These are phyloP conservation scores for Xiphorhynchus elegans DNA, from an alignment of 2,113 vertebrate species.

Conservation along the genomic window DNA sequence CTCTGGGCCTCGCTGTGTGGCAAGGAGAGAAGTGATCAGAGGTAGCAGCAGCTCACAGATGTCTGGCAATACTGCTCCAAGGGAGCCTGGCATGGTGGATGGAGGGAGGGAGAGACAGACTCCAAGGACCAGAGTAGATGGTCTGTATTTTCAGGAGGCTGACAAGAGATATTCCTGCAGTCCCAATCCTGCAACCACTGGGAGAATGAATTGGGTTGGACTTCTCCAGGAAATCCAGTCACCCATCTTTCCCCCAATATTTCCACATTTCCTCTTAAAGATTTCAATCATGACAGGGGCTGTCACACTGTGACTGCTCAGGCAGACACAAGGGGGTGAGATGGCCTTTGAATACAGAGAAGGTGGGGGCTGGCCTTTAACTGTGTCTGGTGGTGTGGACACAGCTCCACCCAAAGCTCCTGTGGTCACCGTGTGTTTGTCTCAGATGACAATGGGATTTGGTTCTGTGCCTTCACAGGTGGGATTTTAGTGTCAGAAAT, in stretches of 20 bases:
- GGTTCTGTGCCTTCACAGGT: not conserved
- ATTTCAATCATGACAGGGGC: not conserved
- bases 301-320: not conserved
- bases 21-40: not conserved
- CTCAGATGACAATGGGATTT: not conserved
- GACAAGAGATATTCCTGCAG: not conserved
- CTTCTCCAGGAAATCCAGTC: not conserved
- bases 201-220: not conserved
- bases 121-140: not conserved
- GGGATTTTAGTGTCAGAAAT: constrained; percentile 19
- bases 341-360: not conserved
- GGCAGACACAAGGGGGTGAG: not conserved
- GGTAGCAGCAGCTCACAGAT: not conserved
- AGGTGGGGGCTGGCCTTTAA: not conserved
- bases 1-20: not conserved
- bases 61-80: not conserved
- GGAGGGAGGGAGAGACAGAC: not conserved
- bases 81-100: not conserved
- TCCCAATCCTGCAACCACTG: not conserved
- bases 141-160: not conserved
- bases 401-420: not conserved
- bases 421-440: not conserved
- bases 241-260: not conserved
- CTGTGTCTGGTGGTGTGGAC: not conserved
- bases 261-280: not conserved